phyloP scores from a whole-genome alignment of 2,888 invertebrate species.

The Perdita meconis region DNA sequence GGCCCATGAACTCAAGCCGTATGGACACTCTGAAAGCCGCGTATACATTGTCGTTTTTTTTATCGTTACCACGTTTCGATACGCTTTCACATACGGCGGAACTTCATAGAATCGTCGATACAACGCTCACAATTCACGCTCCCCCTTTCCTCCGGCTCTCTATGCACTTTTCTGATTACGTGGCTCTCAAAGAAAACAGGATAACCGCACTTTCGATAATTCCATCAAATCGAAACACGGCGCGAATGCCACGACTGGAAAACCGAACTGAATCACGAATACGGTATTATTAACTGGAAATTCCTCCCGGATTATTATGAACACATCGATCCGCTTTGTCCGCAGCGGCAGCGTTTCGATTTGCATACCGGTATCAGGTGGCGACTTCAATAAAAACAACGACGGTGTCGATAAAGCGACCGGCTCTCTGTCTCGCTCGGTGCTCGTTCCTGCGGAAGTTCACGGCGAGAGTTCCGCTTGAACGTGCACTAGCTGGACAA shows the following conservation, averaged over 20 bases:
- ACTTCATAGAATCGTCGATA: slow-evolving; percentile 21
- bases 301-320: slow-evolving; percentile 1
- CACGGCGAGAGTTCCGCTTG: slow-evolving; percentile 4
- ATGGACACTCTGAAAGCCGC: slow-evolving; percentile 13
- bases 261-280: not conserved
- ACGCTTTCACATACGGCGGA: slow-evolving; percentile 24
- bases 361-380: not conserved
- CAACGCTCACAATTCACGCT: slow-evolving; percentile 16
- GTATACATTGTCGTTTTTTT: slow-evolving; percentile 22
- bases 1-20: slow-evolving; percentile 27
- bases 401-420: slow-evolving; percentile 21
- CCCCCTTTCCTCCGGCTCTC: slow-evolving; percentile 5
- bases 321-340: slow-evolving; percentile 12
- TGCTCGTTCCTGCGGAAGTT: not conserved
- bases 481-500: not conserved
- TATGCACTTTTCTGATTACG: slow-evolving; percentile 21
- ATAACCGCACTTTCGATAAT: not conserved
- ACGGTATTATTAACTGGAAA: not conserved
- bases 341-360: not conserved
- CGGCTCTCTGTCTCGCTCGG: not conserved
- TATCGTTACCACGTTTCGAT: slow-evolving; percentile 30
- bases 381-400: slow-evolving; percentile 38
- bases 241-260: too few relatives aligned
- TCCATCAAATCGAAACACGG: not conserved
- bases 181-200: not conserved